Base-by-base conservation (phyloP, 2,113 vertebrate genomes). In the Bubo scandiacus region DNA sequence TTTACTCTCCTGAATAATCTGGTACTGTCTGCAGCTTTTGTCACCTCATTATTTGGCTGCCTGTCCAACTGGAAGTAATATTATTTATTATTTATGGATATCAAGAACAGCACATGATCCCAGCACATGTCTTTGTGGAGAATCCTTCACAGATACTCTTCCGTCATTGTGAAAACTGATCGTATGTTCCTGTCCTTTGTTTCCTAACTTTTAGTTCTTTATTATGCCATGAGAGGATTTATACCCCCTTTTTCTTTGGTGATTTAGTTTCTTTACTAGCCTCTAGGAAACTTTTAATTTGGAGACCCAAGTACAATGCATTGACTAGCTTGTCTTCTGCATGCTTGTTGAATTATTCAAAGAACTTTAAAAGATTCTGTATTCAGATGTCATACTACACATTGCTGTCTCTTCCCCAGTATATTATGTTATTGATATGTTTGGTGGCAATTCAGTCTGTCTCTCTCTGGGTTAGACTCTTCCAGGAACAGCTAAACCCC, bases 21-120 rank as follows among this genome's bases (percentile, higher is more conserved):
- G 26, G 13, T 72, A 11, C 57, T 66, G 16, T 67, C 16, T 75
- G n/a, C n/a, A 85, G 30, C 47, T 83, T 88, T 88, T 57, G 11
- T 42, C 34, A 32, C 8, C 17, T 94, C 4, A 14, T 81, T 88
- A 34, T 86, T 91, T 89, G 42, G 18, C 59, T 84, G 57, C 14
- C 21, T 79, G 12, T 89, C 14, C 40, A 87, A 42, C 57, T 87
- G 51, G 30, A 96, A 87, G 19, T 90, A 90, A 82, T 87, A 36
- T 40, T 43, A 74, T 94, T 75, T 87, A 79, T 94, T 95, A 93
- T 94, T 89, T 81, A 91, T 68, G 26, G 16, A 25, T 87, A 6
- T 18, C 26, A 91, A 72, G 77, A 79, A 36, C 9, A 79, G 42
- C 15, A 29, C 7, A 6, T 73, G 40, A 62, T 52, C 42, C 29